Conservation (phyloP, 1,140 invertebrate genomes). For the Vanessa atalanta region DNA sequence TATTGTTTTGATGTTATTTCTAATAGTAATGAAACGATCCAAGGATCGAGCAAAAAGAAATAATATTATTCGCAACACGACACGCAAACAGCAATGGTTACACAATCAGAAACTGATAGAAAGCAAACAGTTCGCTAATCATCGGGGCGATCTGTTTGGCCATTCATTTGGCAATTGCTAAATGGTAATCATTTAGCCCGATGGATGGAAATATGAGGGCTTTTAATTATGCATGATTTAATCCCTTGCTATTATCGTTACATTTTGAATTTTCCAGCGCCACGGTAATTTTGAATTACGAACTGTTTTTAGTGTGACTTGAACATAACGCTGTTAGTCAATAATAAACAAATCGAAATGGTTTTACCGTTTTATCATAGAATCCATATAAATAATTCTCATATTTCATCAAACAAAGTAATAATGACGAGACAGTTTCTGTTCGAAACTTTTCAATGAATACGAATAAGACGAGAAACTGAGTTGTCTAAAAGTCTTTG, state of each 20-base stretch:
- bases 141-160: constrained; percentile 36
- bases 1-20: background rate
- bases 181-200: constrained; percentile 45
- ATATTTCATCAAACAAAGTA: background rate
- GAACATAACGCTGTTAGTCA: background rate
- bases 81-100: background rate
- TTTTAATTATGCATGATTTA: constrained; percentile 49
- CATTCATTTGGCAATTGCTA: constrained; percentile 46
- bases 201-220: constrained; percentile 34
- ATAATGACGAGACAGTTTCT: background rate
- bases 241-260: constrained; percentile 37
- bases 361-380: background rate
- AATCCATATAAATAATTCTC: background rate
- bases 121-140: constrained; percentile 25
- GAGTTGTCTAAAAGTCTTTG: constrained; percentile 2
- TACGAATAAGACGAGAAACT: constrained; percentile 5
- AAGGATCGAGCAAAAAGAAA: background rate
- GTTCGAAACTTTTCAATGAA: background rate
- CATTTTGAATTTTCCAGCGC: constrained; percentile 28
- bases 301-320: background rate
- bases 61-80: background rate
- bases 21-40: background rate
- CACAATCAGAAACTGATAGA: constrained; percentile 12
- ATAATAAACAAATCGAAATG: constrained; percentile 11
- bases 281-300: constrained; percentile 17